Conservation (phyloP, 2,888 invertebrate species). For the Zhuqinia jingwanae region DNA sequence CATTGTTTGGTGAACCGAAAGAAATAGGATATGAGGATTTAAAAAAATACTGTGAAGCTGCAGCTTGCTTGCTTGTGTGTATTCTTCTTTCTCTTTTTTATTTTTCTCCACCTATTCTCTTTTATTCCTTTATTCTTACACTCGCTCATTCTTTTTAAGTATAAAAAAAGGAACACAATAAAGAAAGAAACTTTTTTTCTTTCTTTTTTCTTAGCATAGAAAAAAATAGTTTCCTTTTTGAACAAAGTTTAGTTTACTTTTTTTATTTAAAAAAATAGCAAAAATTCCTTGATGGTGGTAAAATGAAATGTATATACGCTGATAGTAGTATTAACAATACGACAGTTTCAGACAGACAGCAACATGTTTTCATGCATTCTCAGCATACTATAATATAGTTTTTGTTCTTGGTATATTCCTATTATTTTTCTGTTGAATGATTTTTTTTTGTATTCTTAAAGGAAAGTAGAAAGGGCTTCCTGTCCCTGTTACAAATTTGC, state of each 20-base stretch:
- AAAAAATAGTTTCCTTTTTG: slow-evolving; percentile 45
- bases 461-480: not conserved
- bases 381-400: no score
- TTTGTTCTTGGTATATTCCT: no score
- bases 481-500: slow-evolving; percentile 11
- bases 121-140: slow-evolving; percentile 31
- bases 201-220: not conserved
- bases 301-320: not conserved
- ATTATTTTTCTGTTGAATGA: slow-evolving; percentile 19
- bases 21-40: slow-evolving; percentile 69
- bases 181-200: slow-evolving; percentile 56
- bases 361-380: slow-evolving; percentile 45
- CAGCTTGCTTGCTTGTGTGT: no score
- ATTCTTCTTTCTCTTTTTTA: slow-evolving; percentile 3
- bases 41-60: slow-evolving; percentile 47
- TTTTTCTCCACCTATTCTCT: slow-evolving; percentile 34
- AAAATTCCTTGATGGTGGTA: not conserved
- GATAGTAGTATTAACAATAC: no score
- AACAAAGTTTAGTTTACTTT: slow-evolving; percentile 56
- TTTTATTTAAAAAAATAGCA: slow-evolving; percentile 16
- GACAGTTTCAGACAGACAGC: not conserved
- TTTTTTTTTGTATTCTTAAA: not conserved
- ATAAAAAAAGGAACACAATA: slow-evolving; percentile 28
- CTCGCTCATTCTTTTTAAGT: slow-evolving; percentile 8
- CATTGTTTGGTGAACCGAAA: slow-evolving; percentile 64